Evolutionary conservation across 2,888 invertebrate species (phyloP).

Genomic region (Yponomeuta plumbellus): DNA sequence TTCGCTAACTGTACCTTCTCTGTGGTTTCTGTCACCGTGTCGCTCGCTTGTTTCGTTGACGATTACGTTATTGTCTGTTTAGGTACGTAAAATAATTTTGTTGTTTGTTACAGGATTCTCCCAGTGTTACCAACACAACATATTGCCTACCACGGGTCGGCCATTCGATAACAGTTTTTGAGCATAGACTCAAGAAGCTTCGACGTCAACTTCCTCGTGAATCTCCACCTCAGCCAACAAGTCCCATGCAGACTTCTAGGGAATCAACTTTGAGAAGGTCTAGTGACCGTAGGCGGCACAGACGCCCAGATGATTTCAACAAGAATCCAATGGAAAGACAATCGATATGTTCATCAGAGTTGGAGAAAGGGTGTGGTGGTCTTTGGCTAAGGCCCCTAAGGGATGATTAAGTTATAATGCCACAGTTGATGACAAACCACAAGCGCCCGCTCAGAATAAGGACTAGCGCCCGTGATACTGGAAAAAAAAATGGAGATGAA

Average conservation of each 20-base stretch:
- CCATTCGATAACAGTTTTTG: conserved; percentile 52
- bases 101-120: conserved; percentile 41
- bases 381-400: too few species aligned
- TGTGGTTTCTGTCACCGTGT: too few species aligned
- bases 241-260: conserved; percentile 85
- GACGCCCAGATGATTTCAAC: conserved; percentile 57
- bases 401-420: too few species aligned
- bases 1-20: too few species aligned
- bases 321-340: conserved; percentile 66
- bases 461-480: background rate
- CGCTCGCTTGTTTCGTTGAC: too few species aligned
- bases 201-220: conserved; percentile 48
- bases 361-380: too few species aligned
- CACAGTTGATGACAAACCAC: too few species aligned
- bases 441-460: too few species aligned
- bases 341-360: conserved; percentile 85
- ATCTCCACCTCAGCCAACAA: conserved; percentile 89
- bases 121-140: conserved; percentile 55
- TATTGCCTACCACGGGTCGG: conserved; percentile 60
- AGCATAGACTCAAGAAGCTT: conserved; percentile 49
- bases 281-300: conserved; percentile 68
- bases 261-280: conserved; percentile 83
- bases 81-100: too few species aligned
- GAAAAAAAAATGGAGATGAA: background rate
- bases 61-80: too few species aligned